These are phyloP conservation scores for Zeugodacus cucurbitae DNA, from an alignment of 1,140 invertebrate genomes.

Conservation along the genomic window DNA sequence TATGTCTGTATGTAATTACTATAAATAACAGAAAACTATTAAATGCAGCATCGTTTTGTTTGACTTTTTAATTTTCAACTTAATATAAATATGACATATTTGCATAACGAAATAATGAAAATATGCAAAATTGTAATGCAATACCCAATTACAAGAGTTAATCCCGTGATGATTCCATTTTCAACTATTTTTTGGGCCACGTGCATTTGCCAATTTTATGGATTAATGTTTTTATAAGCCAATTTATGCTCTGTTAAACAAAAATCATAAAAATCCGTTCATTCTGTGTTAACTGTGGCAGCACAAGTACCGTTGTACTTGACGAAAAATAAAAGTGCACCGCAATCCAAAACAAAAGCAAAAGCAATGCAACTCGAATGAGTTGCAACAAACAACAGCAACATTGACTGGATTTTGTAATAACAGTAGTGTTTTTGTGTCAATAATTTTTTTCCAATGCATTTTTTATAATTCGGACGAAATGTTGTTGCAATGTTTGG, in stretches of 20 bases:
- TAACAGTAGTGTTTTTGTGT: neutral
- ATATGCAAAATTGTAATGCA: neutral
- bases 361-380: neutral
- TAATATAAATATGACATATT: too few species aligned
- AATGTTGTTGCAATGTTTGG: neutral
- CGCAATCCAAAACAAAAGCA: neutral
- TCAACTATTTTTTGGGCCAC: neutral
- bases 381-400: neutral
- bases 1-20: neutral
- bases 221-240: neutral
- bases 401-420: neutral
- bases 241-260: constrained; percentile 1
- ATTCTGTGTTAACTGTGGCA: neutral
- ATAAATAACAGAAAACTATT: too few species aligned
- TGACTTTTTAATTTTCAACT: too few species aligned
- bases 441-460: neutral
- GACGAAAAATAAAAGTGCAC: neutral
- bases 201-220: neutral
- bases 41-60: too few species aligned
- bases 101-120: neutral
- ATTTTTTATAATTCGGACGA: neutral
- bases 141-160: neutral
- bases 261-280: neutral
- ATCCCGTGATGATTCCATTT: neutral
- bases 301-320: neutral